phyloP scores from a whole-genome alignment of 2,113 vertebrate species.

The Misgurnus mizolepis region DNA sequence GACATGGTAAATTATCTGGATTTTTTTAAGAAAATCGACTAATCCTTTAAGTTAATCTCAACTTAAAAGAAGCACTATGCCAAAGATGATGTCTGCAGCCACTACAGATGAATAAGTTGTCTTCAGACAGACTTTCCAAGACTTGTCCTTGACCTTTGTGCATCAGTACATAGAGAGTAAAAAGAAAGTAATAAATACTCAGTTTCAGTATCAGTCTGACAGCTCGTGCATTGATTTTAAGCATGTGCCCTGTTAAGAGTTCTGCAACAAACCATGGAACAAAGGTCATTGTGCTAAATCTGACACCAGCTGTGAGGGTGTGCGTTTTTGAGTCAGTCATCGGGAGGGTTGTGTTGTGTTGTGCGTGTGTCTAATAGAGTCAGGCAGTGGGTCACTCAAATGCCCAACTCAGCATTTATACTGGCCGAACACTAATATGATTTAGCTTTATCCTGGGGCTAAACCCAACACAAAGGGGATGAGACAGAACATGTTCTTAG shows the following conservation, averaged over 20 bases:
- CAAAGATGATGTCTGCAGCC: not conserved
- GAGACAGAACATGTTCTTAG: constrained; percentile 2
- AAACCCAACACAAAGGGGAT: constrained; percentile 9
- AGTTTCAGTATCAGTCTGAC: constrained; percentile 9
- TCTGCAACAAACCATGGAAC: not conserved
- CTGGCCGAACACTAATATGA: constrained; percentile 33
- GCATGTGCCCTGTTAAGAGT: constrained; percentile 6
- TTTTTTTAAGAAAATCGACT: no score
- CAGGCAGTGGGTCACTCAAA: constrained; percentile 31
- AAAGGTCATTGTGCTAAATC: constrained; percentile 24
- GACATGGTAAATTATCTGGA: no score
- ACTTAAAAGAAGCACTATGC: not conserved
- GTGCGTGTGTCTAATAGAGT: not conserved
- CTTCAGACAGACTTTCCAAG: constrained; percentile 14
- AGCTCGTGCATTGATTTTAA: constrained; percentile 21
- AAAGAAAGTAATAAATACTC: constrained; percentile 9
- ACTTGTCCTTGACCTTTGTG: constrained; percentile 26
- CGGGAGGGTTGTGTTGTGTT: not conserved
- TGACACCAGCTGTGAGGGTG: constrained; percentile 25
- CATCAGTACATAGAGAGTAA: constrained; percentile 9
- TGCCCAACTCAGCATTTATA: constrained; percentile 18
- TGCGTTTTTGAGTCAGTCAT: not conserved
- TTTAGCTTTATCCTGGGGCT: constrained; percentile 36
- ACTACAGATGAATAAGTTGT: not conserved
- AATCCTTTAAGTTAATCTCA: no score